These are phyloP conservation scores for Sebastes itinus DNA, from an alignment of 2,797 vertebrate species.

Conservation along the genomic window DNA sequence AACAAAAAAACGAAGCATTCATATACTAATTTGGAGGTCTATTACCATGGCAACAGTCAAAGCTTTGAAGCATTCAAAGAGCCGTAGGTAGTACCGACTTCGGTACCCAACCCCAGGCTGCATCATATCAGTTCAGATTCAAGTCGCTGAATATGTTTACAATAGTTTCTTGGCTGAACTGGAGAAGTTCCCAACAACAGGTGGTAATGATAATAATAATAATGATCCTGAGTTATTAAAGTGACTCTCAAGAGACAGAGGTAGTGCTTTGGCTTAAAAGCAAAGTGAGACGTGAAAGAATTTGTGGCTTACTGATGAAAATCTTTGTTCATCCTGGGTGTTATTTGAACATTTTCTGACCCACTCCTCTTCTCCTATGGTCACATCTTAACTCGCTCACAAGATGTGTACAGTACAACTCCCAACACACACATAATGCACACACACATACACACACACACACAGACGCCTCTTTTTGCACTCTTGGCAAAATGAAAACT, in stretches of 20 bases:
- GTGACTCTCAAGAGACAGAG: slow-evolving; percentile 37
- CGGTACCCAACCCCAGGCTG: background rate
- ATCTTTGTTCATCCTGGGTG: slow-evolving; percentile 43
- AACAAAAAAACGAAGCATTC: no score
- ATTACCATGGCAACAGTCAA: no score
- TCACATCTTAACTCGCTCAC: slow-evolving; percentile 67
- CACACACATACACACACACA: background rate
- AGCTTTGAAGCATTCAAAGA: no score
- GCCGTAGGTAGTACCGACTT: no score
- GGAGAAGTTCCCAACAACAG: slow-evolving; percentile 50
- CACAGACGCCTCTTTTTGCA: slow-evolving; percentile 74
- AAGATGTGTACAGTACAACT: slow-evolving; percentile 49
- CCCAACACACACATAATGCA: slow-evolving; percentile 1
- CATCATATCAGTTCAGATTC: background rate
- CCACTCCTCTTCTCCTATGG: slow-evolving; percentile 45
- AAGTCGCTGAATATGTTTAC: slow-evolving; percentile 19
- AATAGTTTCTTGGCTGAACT: slow-evolving; percentile 15
- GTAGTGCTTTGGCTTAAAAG: slow-evolving; percentile 39
- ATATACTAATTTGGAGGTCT: no score
- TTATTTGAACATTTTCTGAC: slow-evolving; percentile 43
- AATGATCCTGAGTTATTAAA: slow-evolving; percentile 37
- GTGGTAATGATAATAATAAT: slow-evolving; percentile 58
- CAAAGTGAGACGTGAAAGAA: slow-evolving; percentile 41
- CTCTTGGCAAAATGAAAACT: slow-evolving; percentile 86
- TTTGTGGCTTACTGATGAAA: slow-evolving; percentile 55